A percentile compares a stretch with the other conserved stretches of the same genome.
Evolutionary conservation across 2,888 invertebrate species (phyloP).

Genomic region (Drosophila longiperda): DNA sequence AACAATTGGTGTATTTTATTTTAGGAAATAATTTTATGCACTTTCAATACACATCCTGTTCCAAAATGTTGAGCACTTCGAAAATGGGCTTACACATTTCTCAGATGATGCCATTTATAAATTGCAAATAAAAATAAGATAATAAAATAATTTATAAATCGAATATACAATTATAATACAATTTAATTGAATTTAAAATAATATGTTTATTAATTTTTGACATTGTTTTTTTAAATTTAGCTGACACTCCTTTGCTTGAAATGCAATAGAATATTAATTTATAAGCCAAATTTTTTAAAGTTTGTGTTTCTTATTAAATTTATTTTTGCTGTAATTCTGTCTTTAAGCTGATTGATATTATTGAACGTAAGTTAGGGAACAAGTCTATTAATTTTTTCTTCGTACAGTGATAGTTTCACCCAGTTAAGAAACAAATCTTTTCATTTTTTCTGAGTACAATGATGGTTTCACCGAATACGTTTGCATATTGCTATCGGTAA

Average conservation of each 20-base stretch:
- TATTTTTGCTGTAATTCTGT: background rate
- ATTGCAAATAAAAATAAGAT: background rate
- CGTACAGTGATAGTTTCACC: too few relatives aligned
- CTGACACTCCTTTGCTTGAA: background rate
- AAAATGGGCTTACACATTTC: conserved; percentile 55
- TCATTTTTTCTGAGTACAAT: accelerated
- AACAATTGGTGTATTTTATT: background rate
- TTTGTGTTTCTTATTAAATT: background rate
- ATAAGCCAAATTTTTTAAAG: too few relatives aligned
- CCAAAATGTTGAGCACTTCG: conserved; percentile 78
- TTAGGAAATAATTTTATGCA: background rate
- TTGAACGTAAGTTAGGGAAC: too few relatives aligned
- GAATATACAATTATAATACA: background rate
- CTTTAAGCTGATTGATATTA: background rate
- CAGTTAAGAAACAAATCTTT: background rate
- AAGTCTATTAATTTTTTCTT: too few relatives aligned
- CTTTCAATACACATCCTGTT: conserved; percentile 64
- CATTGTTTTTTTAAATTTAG: background rate
- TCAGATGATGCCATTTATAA: background rate
- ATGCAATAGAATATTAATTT: background rate
- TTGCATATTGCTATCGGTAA: accelerated
- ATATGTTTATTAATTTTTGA: background rate
- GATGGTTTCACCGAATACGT: conserved; percentile 13
- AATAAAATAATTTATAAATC: background rate
- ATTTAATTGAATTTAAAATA: background rate